Conservation (phyloP, 2,797 vertebrate genomes). For the Lepidocolaptes lacrymiger region DNA sequence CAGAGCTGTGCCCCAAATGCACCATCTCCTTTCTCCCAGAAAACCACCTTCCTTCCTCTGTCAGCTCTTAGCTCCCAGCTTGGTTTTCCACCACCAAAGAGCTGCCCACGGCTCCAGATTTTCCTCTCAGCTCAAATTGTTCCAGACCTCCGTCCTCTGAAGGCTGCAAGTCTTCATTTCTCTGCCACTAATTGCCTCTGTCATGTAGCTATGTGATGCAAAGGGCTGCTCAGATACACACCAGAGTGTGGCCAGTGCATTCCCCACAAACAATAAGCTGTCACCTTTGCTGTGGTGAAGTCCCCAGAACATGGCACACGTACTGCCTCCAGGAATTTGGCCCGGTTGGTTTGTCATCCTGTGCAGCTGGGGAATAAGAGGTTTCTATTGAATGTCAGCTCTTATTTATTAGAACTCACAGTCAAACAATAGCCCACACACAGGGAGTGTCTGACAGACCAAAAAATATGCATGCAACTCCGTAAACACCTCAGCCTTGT, state of each 20-base stretch:
- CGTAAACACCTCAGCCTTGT: conserved; percentile 38
- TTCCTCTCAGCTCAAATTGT: neutral
- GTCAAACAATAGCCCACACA: conserved; percentile 70
- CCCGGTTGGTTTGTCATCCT: neutral
- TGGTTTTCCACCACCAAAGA: neutral
- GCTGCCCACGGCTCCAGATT: neutral
- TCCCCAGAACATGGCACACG: neutral
- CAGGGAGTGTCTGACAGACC: conserved; percentile 32
- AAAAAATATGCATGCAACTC: conserved; percentile 4
- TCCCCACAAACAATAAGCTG: neutral
- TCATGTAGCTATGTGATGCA: neutral
- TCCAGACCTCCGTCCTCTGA: conserved; percentile 15
- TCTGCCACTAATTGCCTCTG: neutral
- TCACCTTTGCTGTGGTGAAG: conserved; percentile 7
- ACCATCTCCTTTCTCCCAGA: neutral
- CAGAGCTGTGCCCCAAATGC: neutral
- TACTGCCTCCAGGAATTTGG: neutral
- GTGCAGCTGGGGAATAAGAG: conserved; percentile 33
- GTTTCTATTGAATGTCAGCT: conserved; percentile 56
- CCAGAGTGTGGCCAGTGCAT: neutral
- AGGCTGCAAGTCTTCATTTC: neutral
- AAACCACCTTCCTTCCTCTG: neutral
- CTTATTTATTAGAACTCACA: conserved; percentile 65
- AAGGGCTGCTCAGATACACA: neutral
- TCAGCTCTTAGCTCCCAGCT: neutral